These are phyloP conservation scores for Rhaphigaster nebulosa DNA, from an alignment of 2,888 invertebrate genomes.

Conservation along the genomic window DNA sequence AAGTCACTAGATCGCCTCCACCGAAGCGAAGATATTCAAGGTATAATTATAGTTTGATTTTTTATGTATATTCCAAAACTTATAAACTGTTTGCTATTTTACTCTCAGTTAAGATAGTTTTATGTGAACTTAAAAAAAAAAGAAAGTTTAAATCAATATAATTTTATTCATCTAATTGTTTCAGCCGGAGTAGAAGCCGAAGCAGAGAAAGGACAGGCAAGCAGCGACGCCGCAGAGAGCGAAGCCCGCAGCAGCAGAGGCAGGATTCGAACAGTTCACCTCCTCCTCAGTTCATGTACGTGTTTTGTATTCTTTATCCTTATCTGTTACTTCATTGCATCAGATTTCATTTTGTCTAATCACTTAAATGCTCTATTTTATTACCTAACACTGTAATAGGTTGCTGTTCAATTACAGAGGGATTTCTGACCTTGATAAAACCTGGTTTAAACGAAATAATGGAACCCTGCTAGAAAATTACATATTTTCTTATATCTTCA, in stretches of 20 bases:
- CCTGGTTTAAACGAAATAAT: too few species aligned
- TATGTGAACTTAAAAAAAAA: too few species aligned
- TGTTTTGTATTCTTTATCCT: conserved; percentile 61
- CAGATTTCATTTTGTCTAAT: too few species aligned
- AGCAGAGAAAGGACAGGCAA: conserved; percentile 49
- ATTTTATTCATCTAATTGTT: not conserved
- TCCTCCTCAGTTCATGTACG: conserved; percentile 80
- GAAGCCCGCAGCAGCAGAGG: conserved; percentile 36
- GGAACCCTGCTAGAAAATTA: too few species aligned
- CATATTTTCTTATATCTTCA: too few species aligned
- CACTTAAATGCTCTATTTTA: too few species aligned
- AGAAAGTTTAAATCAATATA: too few species aligned
- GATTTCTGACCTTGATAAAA: too few species aligned
- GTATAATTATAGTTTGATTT: conserved; percentile 15
- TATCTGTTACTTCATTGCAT: not conserved
- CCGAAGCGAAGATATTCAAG: conserved; percentile 79
- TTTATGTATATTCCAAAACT: not conserved
- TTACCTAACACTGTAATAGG: too few species aligned
- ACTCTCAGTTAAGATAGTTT: too few species aligned
- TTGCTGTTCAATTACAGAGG: too few species aligned
- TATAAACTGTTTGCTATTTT: too few species aligned
- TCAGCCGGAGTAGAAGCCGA: conserved; percentile 48
- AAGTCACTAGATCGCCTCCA: conserved; percentile 78
- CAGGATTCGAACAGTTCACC: conserved; percentile 75
- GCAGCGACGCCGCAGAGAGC: conserved; percentile 53